Base-by-base conservation (phyloP, 2,888 invertebrate species). In the Elysia crispata region DNA sequence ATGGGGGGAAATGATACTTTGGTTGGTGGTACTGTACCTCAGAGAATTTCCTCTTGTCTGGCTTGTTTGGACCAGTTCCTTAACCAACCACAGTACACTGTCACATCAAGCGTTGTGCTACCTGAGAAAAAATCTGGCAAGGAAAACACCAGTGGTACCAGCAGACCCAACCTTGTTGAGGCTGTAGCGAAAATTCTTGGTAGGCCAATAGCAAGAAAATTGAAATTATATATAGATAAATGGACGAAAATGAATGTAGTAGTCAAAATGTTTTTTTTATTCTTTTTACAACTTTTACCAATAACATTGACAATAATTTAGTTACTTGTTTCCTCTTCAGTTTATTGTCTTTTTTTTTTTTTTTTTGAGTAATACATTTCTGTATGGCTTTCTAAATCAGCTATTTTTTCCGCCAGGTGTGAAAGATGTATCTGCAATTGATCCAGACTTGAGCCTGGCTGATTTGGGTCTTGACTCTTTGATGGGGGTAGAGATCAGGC, bases 401-500 rank as follows among this genome's bases (percentile, higher is more conserved):
- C n/a, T n/a, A n/a, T n/a, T n/a, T 54, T 54, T 54, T n/a, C 28
- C 54, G 85, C 31, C 91, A 94, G 96, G 97, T 82, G 95, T 99
- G 89, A 97, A 97, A 92, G 97, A 99, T 89, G 93, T 95, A 0
- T 95, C 94, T 86, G 95, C 95, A 83, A 94, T 98, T 49, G 95
- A 96, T 83, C 94, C 95, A 64, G 94, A 94, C 41, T 94, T 96
- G 5, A 96, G 95, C 64, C 93, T 99, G 70, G 97, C 97, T 41
- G 99, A 99, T 92, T 94, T 99, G 62, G 99, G 99, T 82, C 97
- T 99, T 95, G 99, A 99, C 92, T 98, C 98, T 1, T 93, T 99
- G 86, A 99, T 99, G 99, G 98, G 98, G 69, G 98, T 99, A 0
- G 99, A 99, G 94, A 97, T 99, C 90, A 98, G 98, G 92, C 98